These are phyloP conservation scores for Corythaixoides concolor DNA, from an alignment of 2,113 vertebrate genomes.

Conservation along the genomic window DNA sequence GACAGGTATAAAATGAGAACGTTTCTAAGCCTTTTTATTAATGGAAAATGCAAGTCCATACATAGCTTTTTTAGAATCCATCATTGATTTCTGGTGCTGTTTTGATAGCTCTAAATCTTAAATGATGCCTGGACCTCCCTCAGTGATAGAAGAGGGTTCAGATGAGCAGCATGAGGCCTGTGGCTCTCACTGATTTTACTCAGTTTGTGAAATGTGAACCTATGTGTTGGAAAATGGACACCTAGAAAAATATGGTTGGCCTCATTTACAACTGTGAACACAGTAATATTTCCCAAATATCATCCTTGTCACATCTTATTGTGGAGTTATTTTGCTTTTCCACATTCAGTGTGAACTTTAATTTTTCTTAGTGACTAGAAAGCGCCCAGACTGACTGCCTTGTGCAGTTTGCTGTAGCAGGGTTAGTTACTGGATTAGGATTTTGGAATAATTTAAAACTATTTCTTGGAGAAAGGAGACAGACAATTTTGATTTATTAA, in stretches of 20 bases:
- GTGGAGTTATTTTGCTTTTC: not conserved
- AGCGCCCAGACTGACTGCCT: not conserved
- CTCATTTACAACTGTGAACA: not conserved
- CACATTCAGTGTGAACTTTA: not conserved
- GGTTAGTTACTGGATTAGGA: not conserved
- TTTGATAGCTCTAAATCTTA: not conserved
- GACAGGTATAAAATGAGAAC: not conserved
- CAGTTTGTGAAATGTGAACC: not conserved
- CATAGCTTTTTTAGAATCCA: not conserved
- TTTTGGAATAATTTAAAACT: not conserved
- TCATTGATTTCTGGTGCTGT: not conserved
- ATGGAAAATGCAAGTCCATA: not conserved
- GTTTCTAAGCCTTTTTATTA: not conserved
- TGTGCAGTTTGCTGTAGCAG: not conserved
- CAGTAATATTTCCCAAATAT: not conserved
- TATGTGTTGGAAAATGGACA: not conserved
- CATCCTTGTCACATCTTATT: not conserved
- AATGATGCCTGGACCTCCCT: not conserved
- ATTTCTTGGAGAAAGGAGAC: not conserved
- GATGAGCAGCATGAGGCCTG: not conserved
- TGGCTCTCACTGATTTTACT: not conserved
- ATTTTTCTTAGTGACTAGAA: not conserved
- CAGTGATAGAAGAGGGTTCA: not conserved
- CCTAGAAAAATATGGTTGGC: not conserved
- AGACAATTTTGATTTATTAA: constrained; percentile 46